Base-by-base conservation (phyloP, 1,140 invertebrate species). In the Antheraea mylitta region DNA sequence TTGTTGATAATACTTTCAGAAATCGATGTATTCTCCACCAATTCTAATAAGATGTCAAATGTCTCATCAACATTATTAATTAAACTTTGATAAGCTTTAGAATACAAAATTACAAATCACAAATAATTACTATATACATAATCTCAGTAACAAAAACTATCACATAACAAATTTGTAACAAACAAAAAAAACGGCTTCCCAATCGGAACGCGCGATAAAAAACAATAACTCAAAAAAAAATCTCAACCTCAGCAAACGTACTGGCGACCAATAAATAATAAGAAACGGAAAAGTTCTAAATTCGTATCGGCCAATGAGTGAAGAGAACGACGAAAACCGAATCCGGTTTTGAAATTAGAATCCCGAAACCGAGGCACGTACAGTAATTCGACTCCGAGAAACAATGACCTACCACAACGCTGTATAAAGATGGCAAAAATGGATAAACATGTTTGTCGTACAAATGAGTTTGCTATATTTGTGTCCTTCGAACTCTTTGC, bases 311-410 rank as follows among this genome's bases (percentile, higher is more conserved):
- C 64, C 64, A 65, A 65, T 65, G 18, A 13, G 45, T 9, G 45
- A 22, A 65, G 38, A 38, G 45, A 4, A 18, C 37, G 37, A 4
- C n/a, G 11, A 65, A 74, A 68, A 64, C 63, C 59, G 71, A 77
- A 82, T 77, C 78, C 78, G 77, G 78, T 80, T 82, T 63, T 73
- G 70, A 82, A 79, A 80, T 85, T 86, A 83, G 81, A 84, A 86
- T 77, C 70, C 79, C 81, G 78, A 88, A 86, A 82, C 45, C 45
- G 45, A 53, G 48, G 48, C 73, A 45, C 68, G 64, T 64, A 61
- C 65, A 2, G 38, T 42, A 42, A 42, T 42, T 42, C 38, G 38
- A 9, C 7, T 42, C 38, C 8, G 38, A 8, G 38, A 11, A 42
- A 42, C 38, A 42, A 42, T 11, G 38, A 87, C 86, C 86, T 86